A percentile compares a stretch with the other conserved stretches of the same genome.
These are phyloP conservation scores for Corvus moneduloides DNA, from an alignment of 2,113 vertebrate genomes.

Conservation along the genomic window DNA sequence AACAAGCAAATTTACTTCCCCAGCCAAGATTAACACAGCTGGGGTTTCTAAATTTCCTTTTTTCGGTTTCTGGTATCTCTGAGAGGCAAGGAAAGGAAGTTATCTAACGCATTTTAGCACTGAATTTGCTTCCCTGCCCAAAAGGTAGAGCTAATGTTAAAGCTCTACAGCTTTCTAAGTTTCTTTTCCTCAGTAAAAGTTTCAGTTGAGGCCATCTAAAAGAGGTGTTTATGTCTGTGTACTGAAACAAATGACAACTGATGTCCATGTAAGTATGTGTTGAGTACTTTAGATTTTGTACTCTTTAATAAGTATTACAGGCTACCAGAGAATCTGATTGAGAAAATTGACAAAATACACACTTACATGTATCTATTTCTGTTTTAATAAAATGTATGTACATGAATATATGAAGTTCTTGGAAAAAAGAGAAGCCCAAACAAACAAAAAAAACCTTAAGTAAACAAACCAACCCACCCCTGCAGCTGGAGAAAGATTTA, in stretches of 20 bases:
- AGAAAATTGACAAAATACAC: not conserved
- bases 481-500: not conserved
- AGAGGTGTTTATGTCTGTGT: not conserved
- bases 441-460: not conserved
- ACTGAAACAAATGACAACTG: not conserved
- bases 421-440: not conserved
- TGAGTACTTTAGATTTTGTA: not conserved
- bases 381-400: not conserved
- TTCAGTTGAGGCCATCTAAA: not conserved
- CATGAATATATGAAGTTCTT: not conserved
- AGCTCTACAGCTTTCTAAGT: not conserved
- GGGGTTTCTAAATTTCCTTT: constrained; percentile 8
- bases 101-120: not conserved
- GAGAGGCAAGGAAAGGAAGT: not conserved
- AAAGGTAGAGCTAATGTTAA: not conserved
- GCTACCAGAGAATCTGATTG: not conserved
- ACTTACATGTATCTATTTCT: not conserved
- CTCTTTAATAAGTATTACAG: not conserved
- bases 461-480: not conserved
- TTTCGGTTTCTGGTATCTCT: not conserved
- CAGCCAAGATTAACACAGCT: not conserved
- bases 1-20: not conserved
- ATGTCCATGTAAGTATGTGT: not conserved
- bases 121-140: not conserved
- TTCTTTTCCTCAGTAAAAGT: not conserved